Percentiles rank a stretch among this genome's conserved stretches.
Evolutionary conservation across 1,140 invertebrate genomes (phyloP).

Genomic region (Camponotus floridanus): DNA sequence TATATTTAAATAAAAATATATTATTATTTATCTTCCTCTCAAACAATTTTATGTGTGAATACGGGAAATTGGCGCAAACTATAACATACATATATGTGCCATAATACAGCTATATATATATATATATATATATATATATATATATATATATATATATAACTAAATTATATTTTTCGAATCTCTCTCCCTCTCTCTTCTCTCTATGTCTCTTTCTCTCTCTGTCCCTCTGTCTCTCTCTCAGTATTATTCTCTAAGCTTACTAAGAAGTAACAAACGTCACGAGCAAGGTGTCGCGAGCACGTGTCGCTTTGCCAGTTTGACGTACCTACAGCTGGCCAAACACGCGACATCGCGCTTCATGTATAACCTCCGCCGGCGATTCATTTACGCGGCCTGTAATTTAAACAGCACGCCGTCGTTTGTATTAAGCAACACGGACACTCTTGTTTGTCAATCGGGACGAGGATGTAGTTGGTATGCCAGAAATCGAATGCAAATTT

Average conservation of each 20-base stretch:
- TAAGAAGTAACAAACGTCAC: conserved; percentile 54
- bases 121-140: neutral
- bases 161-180: too few relatives aligned
- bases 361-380: conserved; percentile 54
- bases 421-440: conserved; percentile 56
- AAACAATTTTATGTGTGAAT: neutral
- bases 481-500: conserved; percentile 73
- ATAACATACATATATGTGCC: too few relatives aligned
- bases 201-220: neutral
- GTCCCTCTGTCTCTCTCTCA: neutral
- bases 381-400: conserved; percentile 65
- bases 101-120: neutral
- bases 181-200: neutral
- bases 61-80: neutral
- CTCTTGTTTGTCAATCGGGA: conserved; percentile 72
- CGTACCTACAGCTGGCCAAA: conserved; percentile 61
- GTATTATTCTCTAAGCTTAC: conserved; percentile 36
- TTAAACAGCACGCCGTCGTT: conserved; percentile 54
- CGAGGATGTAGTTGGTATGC: conserved; percentile 46
- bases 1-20: neutral
- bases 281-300: conserved; percentile 48
- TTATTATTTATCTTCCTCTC: neutral
- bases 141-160: neutral
- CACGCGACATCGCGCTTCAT: conserved; percentile 64
- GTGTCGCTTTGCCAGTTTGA: conserved; percentile 58